Evolutionary conservation across 1,140 invertebrate genomes (phyloP).

Genomic region (Cydia amplana): DNA sequence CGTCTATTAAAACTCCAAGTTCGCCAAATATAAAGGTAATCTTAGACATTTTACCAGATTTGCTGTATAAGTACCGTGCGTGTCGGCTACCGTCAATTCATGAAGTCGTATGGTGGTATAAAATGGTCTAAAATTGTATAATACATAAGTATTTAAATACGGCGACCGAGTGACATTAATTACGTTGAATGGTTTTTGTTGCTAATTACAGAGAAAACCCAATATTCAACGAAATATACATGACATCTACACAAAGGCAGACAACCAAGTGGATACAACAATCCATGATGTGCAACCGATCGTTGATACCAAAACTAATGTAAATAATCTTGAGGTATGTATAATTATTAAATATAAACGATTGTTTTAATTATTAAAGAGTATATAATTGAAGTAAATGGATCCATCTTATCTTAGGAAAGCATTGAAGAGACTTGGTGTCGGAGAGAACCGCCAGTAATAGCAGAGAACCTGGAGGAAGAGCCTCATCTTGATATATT

Average conservation of each 20-base stretch:
- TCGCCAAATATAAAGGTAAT: slow-evolving; percentile 52
- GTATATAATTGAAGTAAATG: neutral
- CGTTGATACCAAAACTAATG: slow-evolving; percentile 49
- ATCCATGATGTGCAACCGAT: neutral
- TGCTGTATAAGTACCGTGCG: too few species aligned
- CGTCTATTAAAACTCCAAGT: slow-evolving; percentile 44
- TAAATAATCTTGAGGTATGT: slow-evolving; percentile 39
- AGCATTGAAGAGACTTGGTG: neutral
- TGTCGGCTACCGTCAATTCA: too few species aligned
- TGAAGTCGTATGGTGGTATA: too few species aligned
- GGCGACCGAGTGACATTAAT: too few species aligned
- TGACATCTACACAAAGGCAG: neutral
- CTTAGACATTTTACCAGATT: neutral
- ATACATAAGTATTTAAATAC: too few species aligned
- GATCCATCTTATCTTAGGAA: neutral
- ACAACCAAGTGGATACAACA: neutral
- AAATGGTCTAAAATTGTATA: too few species aligned
- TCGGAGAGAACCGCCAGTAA: neutral
- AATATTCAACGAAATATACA: slow-evolving; percentile 40
- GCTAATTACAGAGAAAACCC: slow-evolving; percentile 38
- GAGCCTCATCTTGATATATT: neutral
- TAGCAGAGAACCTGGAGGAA: neutral
- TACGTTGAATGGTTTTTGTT: neutral
- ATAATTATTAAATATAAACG: neutral
- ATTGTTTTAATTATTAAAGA: neutral